Evolutionary conservation across 2,888 invertebrate species (phyloP).

Genomic region (Carpatolechia fugitivella): DNA sequence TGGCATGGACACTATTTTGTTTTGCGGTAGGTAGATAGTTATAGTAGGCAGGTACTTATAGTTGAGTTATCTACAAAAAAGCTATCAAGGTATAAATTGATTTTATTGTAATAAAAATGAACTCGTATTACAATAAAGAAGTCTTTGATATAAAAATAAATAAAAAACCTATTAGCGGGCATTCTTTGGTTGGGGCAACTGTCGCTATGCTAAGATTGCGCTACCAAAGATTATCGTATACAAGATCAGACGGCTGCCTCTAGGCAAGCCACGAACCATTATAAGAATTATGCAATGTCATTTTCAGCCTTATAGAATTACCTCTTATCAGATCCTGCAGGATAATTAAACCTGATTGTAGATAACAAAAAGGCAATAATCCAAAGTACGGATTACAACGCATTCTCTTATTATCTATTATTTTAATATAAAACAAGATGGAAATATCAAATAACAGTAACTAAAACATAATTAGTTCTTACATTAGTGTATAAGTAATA

Average conservation of each 20-base stretch:
- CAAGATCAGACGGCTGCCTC: constrained; percentile 13
- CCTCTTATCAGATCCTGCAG: constrained; percentile 34
- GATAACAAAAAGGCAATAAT: constrained; percentile 19
- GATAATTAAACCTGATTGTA: constrained; percentile 30
- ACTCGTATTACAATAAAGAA: not conserved
- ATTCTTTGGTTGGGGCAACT: constrained; percentile 15
- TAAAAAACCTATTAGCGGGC: constrained; percentile 15
- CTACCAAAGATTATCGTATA: constrained; percentile 21
- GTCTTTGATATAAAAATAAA: constrained; percentile 13
- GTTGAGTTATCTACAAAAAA: not conserved
- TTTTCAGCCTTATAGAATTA: constrained; percentile 27
- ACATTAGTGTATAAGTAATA: no score
- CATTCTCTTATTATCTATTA: not conserved
- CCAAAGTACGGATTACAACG: not conserved
- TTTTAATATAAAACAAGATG: no score
- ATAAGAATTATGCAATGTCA: constrained; percentile 32
- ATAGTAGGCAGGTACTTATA: no score
- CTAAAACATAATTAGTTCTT: no score
- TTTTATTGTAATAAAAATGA: constrained; percentile 8
- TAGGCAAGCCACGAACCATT: constrained; percentile 15
- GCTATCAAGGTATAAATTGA: not conserved
- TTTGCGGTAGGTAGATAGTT: no score
- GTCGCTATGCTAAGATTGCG: constrained; percentile 19
- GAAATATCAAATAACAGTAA: no score
- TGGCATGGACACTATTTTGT: not conserved